Evolutionary conservation across 1,140 invertebrate genomes (phyloP), one percentile per base, ranked within the genome.

Genomic region (Stratiolaelaps scimitus): DNA sequence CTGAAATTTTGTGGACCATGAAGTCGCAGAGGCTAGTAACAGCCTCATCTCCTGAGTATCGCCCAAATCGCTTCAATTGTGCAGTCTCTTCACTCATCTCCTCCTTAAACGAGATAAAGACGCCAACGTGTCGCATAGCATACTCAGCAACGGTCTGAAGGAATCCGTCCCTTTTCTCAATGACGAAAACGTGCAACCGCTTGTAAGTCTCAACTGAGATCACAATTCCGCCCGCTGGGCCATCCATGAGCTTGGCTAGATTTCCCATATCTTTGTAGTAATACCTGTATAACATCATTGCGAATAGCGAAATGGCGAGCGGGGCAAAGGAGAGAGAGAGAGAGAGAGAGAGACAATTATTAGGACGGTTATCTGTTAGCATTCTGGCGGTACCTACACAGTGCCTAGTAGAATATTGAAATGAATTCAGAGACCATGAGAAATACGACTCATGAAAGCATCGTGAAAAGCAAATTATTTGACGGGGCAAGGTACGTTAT

Each of bases 1-100:
- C 83, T 68, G 83, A 83, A 66, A 86, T 80, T 78, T 96, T 96
- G 72, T 93, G 86, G 5, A 97, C 89, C 69, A 81, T 82, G 76
- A 96, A 96, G 77, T 95, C 92, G 28, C 85, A 86, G 20, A 94
- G 81, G 20, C 91, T 93, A 17, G 91, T 95, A 71, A 92, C 83
- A 73, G 87, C 83, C 72, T 89, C 85, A 75, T 93, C 90, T 13
- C 81, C 81, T 72, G 87, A 89, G 73, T 84, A 92, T 75, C 91
- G 90, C 67, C 94, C 94, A 72, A 98, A 84, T 74, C 89, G 80
- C 73, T 91, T 83, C 70, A 82, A 79, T 70, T 85, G 80, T 77
- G 92, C 94, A 72, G 92, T 85, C 68, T 93, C 85, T 67, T 88
- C 76, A 1, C 84, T 86, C 48, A 94, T 87, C 47, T 88, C 84